phyloP scores from a whole-genome alignment of 2,113 vertebrate genomes.

The Heptranchias perlo region DNA sequence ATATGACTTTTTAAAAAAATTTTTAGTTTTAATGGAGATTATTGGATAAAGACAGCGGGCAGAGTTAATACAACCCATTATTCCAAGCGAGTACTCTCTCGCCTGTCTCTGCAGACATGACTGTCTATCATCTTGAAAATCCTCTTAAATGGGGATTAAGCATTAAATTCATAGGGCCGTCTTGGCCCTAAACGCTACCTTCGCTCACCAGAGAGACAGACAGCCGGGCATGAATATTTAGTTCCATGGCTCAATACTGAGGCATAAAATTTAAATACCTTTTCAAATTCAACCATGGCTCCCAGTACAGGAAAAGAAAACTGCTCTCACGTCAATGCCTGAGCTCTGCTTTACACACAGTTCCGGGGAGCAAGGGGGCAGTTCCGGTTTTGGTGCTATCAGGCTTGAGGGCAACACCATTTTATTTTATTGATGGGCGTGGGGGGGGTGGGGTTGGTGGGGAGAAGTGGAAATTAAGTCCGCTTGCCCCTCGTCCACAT shows the following conservation, averaged over 20 bases:
- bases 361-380: not conserved
- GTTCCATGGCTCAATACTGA: not conserved
- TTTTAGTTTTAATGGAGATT: not conserved
- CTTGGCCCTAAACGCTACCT: constrained; percentile 7
- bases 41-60: not conserved
- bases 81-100: not conserved
- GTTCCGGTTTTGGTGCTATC: not conserved
- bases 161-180: constrained; percentile 20
- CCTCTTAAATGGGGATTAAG: constrained; percentile 36
- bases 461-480: not conserved
- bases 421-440: not conserved
- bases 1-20: not conserved
- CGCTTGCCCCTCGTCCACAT: not conserved
- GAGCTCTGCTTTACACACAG: not conserved
- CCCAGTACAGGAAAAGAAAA: not conserved
- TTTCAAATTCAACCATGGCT: not conserved
- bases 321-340: not conserved
- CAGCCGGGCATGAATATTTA: constrained; percentile 33
- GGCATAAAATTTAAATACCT: constrained; percentile 3
- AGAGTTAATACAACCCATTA: not conserved
- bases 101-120: constrained; percentile 19
- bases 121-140: constrained; percentile 28
- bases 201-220: constrained; percentile 22
- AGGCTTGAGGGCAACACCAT: not conserved
- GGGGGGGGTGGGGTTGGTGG: not conserved